phyloP scores from a whole-genome alignment of 2,888 invertebrate species.

The Linnaemya tessellans region DNA sequence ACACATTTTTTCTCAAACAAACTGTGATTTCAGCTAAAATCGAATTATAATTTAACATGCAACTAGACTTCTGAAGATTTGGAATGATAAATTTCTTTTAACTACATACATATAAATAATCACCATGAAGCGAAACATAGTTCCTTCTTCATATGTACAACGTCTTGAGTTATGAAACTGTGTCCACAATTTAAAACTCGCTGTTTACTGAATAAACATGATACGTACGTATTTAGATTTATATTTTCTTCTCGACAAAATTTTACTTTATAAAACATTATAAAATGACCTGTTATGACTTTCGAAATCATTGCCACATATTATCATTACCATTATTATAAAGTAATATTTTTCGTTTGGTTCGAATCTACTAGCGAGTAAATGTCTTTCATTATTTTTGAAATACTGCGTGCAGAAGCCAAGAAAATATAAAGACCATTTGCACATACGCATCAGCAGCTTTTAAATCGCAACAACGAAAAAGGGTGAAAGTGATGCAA shows the following conservation, averaged over 20 bases:
- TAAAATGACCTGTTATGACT: slow-evolving; percentile 64
- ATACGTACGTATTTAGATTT: too few species aligned
- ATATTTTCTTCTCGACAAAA: background rate
- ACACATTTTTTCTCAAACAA: too few species aligned
- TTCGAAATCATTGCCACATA: slow-evolving; percentile 53
- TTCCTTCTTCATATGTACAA: too few species aligned
- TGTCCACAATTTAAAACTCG: too few species aligned
- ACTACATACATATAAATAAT: too few species aligned
- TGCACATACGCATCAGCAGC: background rate
- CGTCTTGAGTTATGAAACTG: too few species aligned
- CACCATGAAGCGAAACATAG: too few species aligned
- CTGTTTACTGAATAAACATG: too few species aligned
- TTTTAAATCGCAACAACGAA: slow-evolving; percentile 9
- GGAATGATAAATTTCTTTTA: too few species aligned
- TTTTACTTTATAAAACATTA: background rate
- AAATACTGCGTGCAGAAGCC: background rate
- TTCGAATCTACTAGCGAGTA: background rate
- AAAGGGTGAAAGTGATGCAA: slow-evolving; percentile 70
- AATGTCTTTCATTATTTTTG: slow-evolving; percentile 30
- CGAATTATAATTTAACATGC: too few species aligned
- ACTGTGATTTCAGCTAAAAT: too few species aligned
- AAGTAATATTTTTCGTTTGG: slow-evolving; percentile 7
- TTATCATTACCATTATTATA: slow-evolving; percentile 27
- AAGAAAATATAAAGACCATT: background rate
- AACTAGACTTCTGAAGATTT: too few species aligned